Base-by-base conservation (phyloP, 2,888 invertebrate genomes). In the Patella ulyssiponensis region DNA sequence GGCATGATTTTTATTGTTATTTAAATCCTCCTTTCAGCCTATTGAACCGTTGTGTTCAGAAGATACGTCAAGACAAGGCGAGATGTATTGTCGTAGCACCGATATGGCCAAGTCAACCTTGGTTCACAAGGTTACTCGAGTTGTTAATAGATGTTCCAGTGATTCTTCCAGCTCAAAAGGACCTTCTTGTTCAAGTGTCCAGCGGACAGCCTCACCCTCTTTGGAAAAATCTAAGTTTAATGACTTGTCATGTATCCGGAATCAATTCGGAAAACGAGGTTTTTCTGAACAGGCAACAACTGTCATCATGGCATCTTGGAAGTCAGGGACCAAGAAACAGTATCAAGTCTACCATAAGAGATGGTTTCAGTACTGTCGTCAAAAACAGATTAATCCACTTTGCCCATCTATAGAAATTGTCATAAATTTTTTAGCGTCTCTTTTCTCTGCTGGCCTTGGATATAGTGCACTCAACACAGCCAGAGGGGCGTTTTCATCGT, bases 331-430 rank as follows among this genome's bases (percentile, higher is more conserved):
- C 54, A 74, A 80, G 64, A 79, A 80, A 70, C 78, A 80, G 73
- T 82, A 81, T 69, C 58, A 77, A 69, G 58, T 58, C n/a, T 78
- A 76, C 79, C 77, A 80, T 64, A 77, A 77, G n/a, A 80, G 74
- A 80, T 83, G 83, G 82, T 71, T 80, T 76, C 77, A 58, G 53
- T 82, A 76, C 80, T 81, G 79, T 78, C 5, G 54, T 79, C 17
- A 77, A 75, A n/a, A 76, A 72, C 33, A 80, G 64, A 78, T 79
- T 79, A 75, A 74, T 83, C 56, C 73, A 27, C 27, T 79, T 80
- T 76, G 20, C 74, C 72, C 77, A 56, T 73, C 79, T 80, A 23
- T 79, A 77, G 79, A 69, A 71, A 56, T 74, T 72, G 79, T 78
- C 23, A 20, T 81, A 44, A 72, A 81, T 44, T 82, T 82, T 75